Base-by-base conservation (phyloP, 1,140 invertebrate species). In the Aphidius ervi region DNA sequence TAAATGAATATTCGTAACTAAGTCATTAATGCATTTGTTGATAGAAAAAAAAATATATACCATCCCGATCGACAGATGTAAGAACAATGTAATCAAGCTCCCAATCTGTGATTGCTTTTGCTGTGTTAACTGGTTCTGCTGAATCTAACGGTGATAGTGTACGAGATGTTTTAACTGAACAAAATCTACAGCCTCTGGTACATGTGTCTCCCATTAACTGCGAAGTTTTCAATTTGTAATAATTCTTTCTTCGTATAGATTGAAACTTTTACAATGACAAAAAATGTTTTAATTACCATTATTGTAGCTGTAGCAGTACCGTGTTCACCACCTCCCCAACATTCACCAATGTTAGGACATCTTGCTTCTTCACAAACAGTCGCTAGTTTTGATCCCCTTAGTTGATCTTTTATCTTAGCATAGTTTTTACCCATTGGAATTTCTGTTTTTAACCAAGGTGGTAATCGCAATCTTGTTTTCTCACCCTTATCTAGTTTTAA, bases 341-440 rank as follows among this genome's bases (percentile, higher is more conserved):
- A 99, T 82, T 99, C 96, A 23, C 96, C 95, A 68, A 99, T 99
- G 79, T 99, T 99, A 1, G 98, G 98, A 84, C 98, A 99, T 64
- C 94, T 83, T 0, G 98, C 98, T 82, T 99, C 98, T 76, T 99
- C 95, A 79, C 98, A 99, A 2, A 99, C 97, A 4, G 98, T 99
- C 69, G 94, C 91, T 8, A 99, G 81, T 68, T 97, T 98, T 9
- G 99, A 81, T 10, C 88, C 85, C 58, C 94, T 81, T 9, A 99
- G 79, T 71, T 95, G 90, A 54, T 90, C 83, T 72, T 98, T 99
- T 10, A 99, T 78, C 70, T 86, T 86, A 65, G 82, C 86, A 73
- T 89, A 96, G 80, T 94, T 94, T 70, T 89, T 83, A 42, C 90
- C 95, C 68, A 89, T 88, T 9, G 97, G 95, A 74, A 99, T 98